Percentiles rank a stretch among this genome's conserved stretches.
phyloP scores from a whole-genome alignment of 2,888 invertebrate species.

The Fragum whitleyi region DNA sequence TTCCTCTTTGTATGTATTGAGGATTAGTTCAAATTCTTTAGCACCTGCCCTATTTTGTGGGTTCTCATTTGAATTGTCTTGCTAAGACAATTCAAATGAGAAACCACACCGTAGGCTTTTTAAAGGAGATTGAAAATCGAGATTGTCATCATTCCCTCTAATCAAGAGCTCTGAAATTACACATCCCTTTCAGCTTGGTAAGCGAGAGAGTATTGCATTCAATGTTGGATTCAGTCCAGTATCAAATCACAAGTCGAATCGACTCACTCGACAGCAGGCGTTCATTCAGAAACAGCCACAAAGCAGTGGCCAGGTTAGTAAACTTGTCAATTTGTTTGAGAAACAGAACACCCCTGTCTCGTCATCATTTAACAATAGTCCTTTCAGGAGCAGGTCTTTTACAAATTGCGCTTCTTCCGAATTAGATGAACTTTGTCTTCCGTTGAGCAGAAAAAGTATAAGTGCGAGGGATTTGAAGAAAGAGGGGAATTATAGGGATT shows the following conservation, averaged over 20 bases:
- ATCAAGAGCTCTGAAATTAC: background rate
- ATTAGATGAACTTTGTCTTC: background rate
- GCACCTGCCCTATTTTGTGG: too few relatives aligned
- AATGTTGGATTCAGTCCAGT: slow-evolving; percentile 79
- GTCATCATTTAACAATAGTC: background rate
- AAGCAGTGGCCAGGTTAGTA: slow-evolving; percentile 69
- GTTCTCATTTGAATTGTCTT: too few relatives aligned
- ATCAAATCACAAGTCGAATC: slow-evolving; percentile 51
- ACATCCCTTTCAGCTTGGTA: slow-evolving; percentile 59
- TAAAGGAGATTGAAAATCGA: too few relatives aligned
- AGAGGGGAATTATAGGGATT: background rate
- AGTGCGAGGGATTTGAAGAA: background rate
- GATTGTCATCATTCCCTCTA: too few relatives aligned
- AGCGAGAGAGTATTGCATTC: slow-evolving; percentile 74
- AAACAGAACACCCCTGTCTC: slow-evolving; percentile 1
- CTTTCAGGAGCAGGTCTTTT: background rate
- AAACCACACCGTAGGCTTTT: too few relatives aligned
- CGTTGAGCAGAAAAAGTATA: background rate
- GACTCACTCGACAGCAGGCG: slow-evolving; percentile 69
- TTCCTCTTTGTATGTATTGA: too few relatives aligned
- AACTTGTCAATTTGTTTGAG: slow-evolving; percentile 65
- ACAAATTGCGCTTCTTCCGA: background rate
- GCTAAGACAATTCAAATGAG: too few relatives aligned
- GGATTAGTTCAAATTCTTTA: too few relatives aligned
- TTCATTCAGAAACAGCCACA: slow-evolving; percentile 70